Evolutionary conservation across 2,797 vertebrate genomes (phyloP).

Genomic region (Malacoctenus gilli): DNA sequence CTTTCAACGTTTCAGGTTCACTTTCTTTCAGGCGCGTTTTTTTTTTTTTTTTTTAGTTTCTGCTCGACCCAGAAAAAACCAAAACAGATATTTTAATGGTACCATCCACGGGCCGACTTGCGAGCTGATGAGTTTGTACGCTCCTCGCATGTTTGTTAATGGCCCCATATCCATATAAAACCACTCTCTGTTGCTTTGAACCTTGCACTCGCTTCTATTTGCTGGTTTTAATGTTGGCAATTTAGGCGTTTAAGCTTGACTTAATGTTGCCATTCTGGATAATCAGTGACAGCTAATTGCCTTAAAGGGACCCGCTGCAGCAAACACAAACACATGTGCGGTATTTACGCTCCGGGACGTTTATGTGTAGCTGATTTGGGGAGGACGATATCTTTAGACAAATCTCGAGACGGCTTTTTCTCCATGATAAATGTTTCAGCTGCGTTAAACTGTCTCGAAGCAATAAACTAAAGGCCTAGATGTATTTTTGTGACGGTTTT

Average conservation of each 20-base stretch:
- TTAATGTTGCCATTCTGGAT: constrained; percentile 65
- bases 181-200: constrained; percentile 42
- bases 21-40: constrained; percentile 16
- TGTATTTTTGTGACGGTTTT: no score
- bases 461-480: no score
- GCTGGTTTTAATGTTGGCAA: constrained; percentile 67
- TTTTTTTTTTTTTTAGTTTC: constrained; percentile 16
- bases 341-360: constrained; percentile 48
- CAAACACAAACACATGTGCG: constrained; percentile 33
- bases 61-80: constrained; percentile 20
- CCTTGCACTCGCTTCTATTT: constrained; percentile 61
- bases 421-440: no score
- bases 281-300: constrained; percentile 60
- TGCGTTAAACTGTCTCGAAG: no score
- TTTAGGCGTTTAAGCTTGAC: constrained; percentile 69
- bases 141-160: constrained; percentile 51
- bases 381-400: constrained; percentile 4
- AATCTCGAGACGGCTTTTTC: not conserved
- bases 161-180: constrained; percentile 57
- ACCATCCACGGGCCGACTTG: constrained; percentile 8
- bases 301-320: constrained; percentile 52
- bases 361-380: constrained; percentile 20
- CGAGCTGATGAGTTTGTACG: constrained; percentile 31
- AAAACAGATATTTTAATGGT: constrained; percentile 6
- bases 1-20: constrained; percentile 21